Percentiles rank a stretch among this genome's conserved stretches.
Evolutionary conservation across 2,888 invertebrate genomes (phyloP).

Genomic region (Heteromurus nitidus): DNA sequence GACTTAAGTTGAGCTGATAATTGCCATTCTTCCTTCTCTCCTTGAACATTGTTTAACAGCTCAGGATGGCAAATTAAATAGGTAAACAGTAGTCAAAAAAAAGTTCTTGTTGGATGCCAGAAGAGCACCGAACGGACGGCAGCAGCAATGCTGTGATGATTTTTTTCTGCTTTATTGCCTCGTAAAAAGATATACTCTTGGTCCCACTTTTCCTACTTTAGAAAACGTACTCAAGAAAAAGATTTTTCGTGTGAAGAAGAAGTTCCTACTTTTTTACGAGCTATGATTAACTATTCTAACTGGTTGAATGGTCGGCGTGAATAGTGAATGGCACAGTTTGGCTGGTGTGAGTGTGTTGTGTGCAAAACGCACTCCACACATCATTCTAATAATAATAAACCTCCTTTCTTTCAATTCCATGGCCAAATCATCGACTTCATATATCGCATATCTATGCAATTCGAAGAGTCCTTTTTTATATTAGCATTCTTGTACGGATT

Average conservation of each 20-base stretch:
- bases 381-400: constrained; percentile 12
- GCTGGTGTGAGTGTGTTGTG: background rate
- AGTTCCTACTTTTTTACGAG: background rate
- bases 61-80: constrained; percentile 47
- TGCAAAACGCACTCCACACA: constrained; percentile 4
- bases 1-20: constrained; percentile 7
- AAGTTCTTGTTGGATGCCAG: constrained; percentile 11
- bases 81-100: constrained; percentile 44
- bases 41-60: background rate
- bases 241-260: background rate
- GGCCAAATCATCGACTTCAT: constrained; percentile 29
- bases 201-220: no score
- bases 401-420: constrained; percentile 25
- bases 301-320: background rate
- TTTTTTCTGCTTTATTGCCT: constrained; percentile 7
- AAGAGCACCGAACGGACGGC: background rate
- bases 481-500: no score
- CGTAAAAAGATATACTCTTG: constrained; percentile 10
- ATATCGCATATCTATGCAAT: no score
- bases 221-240: background rate
- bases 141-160: constrained; percentile 2
- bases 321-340: constrained; percentile 18
- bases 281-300: constrained; percentile 1
- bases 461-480: no score
- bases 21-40: constrained; percentile 38